Evolutionary conservation across 2,797 vertebrate species (phyloP).

Genomic region (Acanthiza pusilla): DNA sequence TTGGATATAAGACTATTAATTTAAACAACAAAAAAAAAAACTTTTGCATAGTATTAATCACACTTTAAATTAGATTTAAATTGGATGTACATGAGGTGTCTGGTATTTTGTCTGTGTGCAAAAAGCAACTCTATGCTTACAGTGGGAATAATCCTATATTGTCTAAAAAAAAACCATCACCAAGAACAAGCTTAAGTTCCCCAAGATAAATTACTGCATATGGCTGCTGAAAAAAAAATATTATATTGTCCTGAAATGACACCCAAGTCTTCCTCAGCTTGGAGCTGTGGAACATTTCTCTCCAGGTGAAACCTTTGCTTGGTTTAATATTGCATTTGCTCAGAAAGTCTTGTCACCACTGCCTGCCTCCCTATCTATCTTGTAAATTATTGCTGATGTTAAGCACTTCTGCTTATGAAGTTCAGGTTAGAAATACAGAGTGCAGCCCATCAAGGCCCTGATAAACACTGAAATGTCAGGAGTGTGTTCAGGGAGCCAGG

Average conservation of each 20-base stretch:
- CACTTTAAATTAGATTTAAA: neutral
- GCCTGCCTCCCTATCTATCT: neutral
- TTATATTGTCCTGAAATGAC: neutral
- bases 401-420: neutral
- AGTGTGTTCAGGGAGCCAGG: neutral
- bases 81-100: fast-evolving
- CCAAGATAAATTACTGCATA: neutral
- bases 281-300: neutral
- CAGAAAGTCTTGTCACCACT: neutral
- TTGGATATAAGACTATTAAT: neutral
- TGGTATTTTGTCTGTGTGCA: neutral
- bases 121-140: neutral
- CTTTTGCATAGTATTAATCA: neutral
- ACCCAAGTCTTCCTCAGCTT: neutral
- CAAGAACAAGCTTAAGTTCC: neutral
- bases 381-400: neutral
- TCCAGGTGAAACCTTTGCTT: neutral
- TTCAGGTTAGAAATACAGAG: neutral
- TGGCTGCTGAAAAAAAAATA: neutral
- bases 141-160: neutral
- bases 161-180: neutral
- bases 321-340: neutral
- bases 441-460: neutral
- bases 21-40: neutral
- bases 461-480: neutral